These are phyloP conservation scores for Limnephilus auricula DNA, from an alignment of 2,888 invertebrate genomes.

Conservation along the genomic window DNA sequence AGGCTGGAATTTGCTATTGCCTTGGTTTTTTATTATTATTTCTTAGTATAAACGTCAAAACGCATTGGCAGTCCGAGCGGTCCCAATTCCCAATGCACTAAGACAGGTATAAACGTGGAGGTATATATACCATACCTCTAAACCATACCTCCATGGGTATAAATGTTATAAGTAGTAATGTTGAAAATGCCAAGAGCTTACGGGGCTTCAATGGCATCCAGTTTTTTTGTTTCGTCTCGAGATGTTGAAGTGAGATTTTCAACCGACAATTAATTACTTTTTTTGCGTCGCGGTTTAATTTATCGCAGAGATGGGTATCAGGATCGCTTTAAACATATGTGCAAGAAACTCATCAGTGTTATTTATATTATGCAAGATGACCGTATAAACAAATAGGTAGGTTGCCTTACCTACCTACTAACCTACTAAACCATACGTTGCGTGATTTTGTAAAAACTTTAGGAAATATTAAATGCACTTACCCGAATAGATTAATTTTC, in stretches of 20 bases:
- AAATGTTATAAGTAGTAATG: neutral
- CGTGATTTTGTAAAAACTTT: neutral
- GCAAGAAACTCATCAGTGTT: neutral
- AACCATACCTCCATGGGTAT: too few relatives aligned
- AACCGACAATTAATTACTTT: slow-evolving; percentile 13
- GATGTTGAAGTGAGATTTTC: slow-evolving; percentile 23
- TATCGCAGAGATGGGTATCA: neutral
- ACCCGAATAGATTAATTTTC: too few relatives aligned
- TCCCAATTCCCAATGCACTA: too few relatives aligned
- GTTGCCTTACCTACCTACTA: neutral
- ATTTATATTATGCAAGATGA: neutral
- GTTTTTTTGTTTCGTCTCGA: neutral
- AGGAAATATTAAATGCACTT: too few relatives aligned
- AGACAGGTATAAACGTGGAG: too few relatives aligned
- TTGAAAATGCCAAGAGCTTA: neutral
- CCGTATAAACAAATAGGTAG: neutral
- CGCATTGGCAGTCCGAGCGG: neutral
- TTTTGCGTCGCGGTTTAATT: slow-evolving; percentile 24
- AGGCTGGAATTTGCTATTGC: neutral
- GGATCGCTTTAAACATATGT: neutral
- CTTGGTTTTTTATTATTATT: neutral
- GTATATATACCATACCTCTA: too few relatives aligned
- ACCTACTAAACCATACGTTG: neutral
- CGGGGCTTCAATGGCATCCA: neutral
- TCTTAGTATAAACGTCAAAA: neutral